A percentile compares a stretch with the other conserved stretches of the same genome.
These are phyloP conservation scores for Oncorhynchus masou DNA, from an alignment of 2,113 vertebrate species.

Conservation along the genomic window DNA sequence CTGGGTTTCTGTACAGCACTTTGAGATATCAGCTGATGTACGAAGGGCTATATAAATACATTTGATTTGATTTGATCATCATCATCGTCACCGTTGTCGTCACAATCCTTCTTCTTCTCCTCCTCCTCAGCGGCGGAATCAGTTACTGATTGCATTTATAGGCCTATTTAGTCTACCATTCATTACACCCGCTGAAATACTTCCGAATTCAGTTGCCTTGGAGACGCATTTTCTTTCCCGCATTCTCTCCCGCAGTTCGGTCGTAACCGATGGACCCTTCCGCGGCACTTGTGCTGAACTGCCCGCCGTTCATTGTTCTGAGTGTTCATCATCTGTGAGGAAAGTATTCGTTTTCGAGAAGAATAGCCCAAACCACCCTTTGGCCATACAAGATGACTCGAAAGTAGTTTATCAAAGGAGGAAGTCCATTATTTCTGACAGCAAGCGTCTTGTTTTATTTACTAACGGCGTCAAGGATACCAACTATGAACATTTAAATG, in stretches of 20 bases:
- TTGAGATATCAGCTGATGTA: no score
- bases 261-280: conserved; percentile 10
- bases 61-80: no score
- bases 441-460: background rate
- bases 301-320: background rate
- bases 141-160: background rate
- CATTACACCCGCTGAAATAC: conserved; percentile 33
- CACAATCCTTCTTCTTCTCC: background rate
- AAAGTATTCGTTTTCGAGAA: conserved; percentile 22
- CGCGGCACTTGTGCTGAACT: background rate
- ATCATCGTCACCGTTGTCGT: background rate
- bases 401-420: background rate
- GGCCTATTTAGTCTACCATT: background rate
- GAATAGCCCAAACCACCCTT: background rate
- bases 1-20: no score
- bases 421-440: background rate
- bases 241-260: conserved; percentile 55
- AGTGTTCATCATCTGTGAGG: conserved; percentile 25
- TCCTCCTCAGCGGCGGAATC: background rate
- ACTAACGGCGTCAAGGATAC: background rate
- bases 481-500: no score
- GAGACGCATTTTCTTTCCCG: conserved; percentile 54
- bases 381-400: background rate
- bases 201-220: conserved; percentile 57
- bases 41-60: no score